Evolutionary conservation across 37 sponge, comb jelly and placozoan species (phyloP).

Genomic region (Cladorhizidae sp.): DNA sequence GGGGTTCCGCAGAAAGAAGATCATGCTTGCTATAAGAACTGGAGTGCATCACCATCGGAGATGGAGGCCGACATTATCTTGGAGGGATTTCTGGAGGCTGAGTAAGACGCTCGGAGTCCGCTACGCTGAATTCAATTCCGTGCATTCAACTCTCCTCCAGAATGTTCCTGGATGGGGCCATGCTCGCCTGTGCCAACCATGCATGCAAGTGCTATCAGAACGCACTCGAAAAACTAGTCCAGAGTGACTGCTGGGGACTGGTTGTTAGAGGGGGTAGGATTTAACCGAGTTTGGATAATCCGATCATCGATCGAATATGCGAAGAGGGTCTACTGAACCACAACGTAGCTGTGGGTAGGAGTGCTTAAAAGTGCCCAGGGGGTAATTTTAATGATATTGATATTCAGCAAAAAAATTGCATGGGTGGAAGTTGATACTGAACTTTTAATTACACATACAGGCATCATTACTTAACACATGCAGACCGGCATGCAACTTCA

Average conservation of each 20-base stretch:
- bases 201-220: slow-evolving; percentile 48
- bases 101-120: slow-evolving; percentile 41
- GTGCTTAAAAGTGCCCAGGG: no score
- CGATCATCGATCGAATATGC: no score
- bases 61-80: slow-evolving; percentile 48
- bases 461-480: no score
- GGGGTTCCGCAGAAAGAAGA: no score
- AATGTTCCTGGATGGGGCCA: slow-evolving; percentile 13
- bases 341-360: no score
- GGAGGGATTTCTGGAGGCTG: slow-evolving; percentile 41
- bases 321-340: no score
- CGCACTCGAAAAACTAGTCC: slow-evolving; percentile 35
- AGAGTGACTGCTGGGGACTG: slow-evolving; percentile 25
- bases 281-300: no score
- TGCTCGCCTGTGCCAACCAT: slow-evolving; percentile 62
- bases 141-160: neutral
- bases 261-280: slow-evolving; percentile 38
- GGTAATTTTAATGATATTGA: no score
- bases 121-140: slow-evolving; percentile 21
- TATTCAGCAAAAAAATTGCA: no score
- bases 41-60: slow-evolving; percentile 29
- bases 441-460: no score
- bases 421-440: no score
- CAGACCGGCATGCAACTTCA: no score
- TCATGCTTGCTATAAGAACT: slow-evolving; percentile 17